Percentiles rank a stretch among this genome's conserved stretches.
Conservation (phyloP, 35 echinoderm and acorn worm genomes). For the Lytechinus pictus region DNA sequence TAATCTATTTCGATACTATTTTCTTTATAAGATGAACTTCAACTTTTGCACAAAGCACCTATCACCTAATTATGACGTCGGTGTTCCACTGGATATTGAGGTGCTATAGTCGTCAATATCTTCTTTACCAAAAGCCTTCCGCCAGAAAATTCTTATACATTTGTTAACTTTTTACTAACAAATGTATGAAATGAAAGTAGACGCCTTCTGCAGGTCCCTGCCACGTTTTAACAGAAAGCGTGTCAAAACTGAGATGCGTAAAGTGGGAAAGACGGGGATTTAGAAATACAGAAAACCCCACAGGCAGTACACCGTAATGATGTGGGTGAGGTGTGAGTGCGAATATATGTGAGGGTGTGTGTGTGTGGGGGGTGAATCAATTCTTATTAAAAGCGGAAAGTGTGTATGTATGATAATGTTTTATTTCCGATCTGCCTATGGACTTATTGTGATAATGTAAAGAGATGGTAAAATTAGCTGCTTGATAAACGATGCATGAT, state of each 20-base stretch:
- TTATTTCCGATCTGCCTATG: too few relatives aligned
- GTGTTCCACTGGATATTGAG: neutral
- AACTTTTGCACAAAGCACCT: neutral
- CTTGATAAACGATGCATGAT: neutral
- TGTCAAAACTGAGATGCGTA: neutral
- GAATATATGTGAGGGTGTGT: neutral
- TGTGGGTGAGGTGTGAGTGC: neutral
- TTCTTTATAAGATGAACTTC: neutral
- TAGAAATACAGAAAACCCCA: neutral
- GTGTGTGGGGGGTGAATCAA: too few relatives aligned
- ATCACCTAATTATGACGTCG: neutral
- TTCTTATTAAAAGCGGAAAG: too few relatives aligned
- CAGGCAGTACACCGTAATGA: neutral
- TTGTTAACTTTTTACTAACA: neutral
- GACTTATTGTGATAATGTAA: too few relatives aligned
- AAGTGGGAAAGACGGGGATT: neutral
- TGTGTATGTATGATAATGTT: too few relatives aligned
- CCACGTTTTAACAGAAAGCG: slow-evolving; percentile 9
- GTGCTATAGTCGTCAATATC: neutral
- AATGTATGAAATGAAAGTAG: neutral
- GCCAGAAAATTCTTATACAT: neutral
- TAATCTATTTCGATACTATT: neutral
- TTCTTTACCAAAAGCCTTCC: neutral
- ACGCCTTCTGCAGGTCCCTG: neutral
- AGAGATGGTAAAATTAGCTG: neutral